Conservation (phyloP, 2,888 invertebrate genomes). For the Erynnis tages region DNA sequence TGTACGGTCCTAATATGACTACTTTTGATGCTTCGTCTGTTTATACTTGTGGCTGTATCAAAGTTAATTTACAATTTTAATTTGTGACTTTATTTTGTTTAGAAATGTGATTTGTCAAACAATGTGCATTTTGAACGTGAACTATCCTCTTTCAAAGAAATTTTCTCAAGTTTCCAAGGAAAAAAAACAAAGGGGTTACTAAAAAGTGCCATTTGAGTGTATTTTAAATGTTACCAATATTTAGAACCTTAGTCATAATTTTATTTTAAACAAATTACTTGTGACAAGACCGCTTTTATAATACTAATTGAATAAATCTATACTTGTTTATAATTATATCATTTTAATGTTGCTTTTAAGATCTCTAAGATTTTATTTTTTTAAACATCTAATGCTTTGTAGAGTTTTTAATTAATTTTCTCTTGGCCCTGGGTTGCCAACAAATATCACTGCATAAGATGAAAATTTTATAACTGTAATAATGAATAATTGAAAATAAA, state of each 20-base stretch:
- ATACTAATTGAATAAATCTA: slow-evolving; percentile 25
- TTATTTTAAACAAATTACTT: slow-evolving; percentile 26
- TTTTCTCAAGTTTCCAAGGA: neutral
- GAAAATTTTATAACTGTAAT: slow-evolving; percentile 16
- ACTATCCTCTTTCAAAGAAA: neutral
- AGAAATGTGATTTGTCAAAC: slow-evolving; percentile 20
- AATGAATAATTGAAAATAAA: slow-evolving; percentile 22
- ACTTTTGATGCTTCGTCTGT: too few relatives aligned
- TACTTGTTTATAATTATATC: slow-evolving; percentile 18
- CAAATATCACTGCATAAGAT: neutral
- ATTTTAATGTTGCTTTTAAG: slow-evolving; percentile 28
- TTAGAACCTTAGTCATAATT: slow-evolving; percentile 28
- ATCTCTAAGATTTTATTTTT: slow-evolving; percentile 24
- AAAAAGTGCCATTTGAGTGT: slow-evolving; percentile 36
- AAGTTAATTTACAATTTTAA: neutral
- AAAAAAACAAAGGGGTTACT: slow-evolving; percentile 26
- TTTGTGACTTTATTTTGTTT: neutral
- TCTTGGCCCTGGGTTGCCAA: too few relatives aligned
- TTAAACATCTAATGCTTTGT: slow-evolving; percentile 25
- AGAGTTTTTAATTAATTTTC: slow-evolving; percentile 7
- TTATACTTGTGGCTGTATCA: neutral
- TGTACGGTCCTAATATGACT: too few relatives aligned
- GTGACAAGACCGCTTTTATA: slow-evolving; percentile 26
- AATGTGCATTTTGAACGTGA: neutral
- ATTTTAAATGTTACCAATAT: slow-evolving; percentile 36